phyloP scores from a whole-genome alignment of 2,113 vertebrate species.

The Callionymus lyra region DNA sequence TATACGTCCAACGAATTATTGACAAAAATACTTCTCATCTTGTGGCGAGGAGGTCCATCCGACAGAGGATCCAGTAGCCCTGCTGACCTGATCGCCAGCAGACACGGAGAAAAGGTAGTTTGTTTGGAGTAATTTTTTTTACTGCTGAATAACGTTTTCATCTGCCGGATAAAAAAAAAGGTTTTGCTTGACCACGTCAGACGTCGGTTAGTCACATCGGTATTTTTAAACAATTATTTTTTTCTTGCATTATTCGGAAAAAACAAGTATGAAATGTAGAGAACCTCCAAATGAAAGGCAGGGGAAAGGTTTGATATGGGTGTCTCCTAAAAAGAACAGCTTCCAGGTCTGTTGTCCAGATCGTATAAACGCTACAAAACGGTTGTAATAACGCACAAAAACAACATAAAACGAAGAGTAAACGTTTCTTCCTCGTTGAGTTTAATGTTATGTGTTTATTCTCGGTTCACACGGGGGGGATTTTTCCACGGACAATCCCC shows the following conservation, averaged over 20 bases:
- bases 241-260: too few relatives aligned
- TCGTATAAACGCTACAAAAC: conserved; percentile 3
- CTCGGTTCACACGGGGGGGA: not conserved
- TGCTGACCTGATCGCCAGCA: conserved; percentile 17
- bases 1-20: conserved; percentile 25
- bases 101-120: conserved; percentile 49
- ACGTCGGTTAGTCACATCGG: conserved; percentile 17
- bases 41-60: conserved; percentile 6
- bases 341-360: conserved; percentile 5
- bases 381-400: not conserved
- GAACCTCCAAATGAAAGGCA: conserved; percentile 8
- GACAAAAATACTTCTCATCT: conserved; percentile 24
- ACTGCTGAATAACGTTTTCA: conserved; percentile 50
- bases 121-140: conserved; percentile 29
- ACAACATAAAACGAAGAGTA: not conserved
- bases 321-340: conserved; percentile 44
- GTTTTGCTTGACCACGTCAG: conserved; percentile 33
- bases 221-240: not conserved
- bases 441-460: not conserved
- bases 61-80: conserved; percentile 9
- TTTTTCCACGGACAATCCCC: conserved; percentile 25
- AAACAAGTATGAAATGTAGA: not conserved
- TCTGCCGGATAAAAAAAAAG: conserved; percentile 27
- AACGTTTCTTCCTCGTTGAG: too few relatives aligned
- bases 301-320: conserved; percentile 46